Conservation (phyloP, 2,888 invertebrate genomes). For the Phasia obesa region DNA sequence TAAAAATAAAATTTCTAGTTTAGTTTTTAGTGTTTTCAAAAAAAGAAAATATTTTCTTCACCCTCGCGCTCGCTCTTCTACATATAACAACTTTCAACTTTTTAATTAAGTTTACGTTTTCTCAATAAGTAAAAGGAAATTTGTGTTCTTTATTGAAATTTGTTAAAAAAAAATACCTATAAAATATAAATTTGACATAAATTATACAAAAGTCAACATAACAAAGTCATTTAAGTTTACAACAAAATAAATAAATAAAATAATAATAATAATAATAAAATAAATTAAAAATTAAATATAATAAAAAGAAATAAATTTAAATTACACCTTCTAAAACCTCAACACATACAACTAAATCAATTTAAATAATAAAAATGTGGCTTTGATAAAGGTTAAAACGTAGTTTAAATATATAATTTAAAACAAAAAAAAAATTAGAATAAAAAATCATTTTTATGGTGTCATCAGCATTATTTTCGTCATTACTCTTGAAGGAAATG, state of each 20-base stretch:
- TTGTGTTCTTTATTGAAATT: slow-evolving; percentile 41
- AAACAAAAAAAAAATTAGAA: slow-evolving; percentile 22
- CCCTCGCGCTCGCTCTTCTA: slow-evolving; percentile 23
- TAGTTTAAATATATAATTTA: slow-evolving; percentile 52
- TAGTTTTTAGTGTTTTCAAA: slow-evolving; percentile 23
- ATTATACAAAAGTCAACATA: slow-evolving; percentile 36
- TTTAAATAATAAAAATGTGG: slow-evolving; percentile 65
- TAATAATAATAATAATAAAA: too few species aligned
- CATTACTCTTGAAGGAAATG: slow-evolving; percentile 38
- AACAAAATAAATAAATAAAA: slow-evolving; percentile 36
- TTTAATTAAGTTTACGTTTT: slow-evolving; percentile 7
- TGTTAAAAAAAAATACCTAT: slow-evolving; percentile 53
- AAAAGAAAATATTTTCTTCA: slow-evolving; percentile 13
- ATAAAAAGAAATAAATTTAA: slow-evolving; percentile 38
- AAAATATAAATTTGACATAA: slow-evolving; percentile 35
- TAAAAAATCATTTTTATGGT: slow-evolving; percentile 31
- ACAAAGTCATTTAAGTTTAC: slow-evolving; percentile 49
- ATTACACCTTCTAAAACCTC: slow-evolving; percentile 44
- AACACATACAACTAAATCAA: slow-evolving; percentile 46
- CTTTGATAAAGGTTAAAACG: slow-evolving; percentile 67
- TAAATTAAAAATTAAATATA: slow-evolving; percentile 34
- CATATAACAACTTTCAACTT: not conserved
- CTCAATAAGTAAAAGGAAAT: slow-evolving; percentile 7
- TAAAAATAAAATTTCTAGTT: slow-evolving; percentile 24
- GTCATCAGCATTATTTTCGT: slow-evolving; percentile 45